phyloP scores from a whole-genome alignment of 1,140 invertebrate species.

The Aphelenchoides avenae region DNA sequence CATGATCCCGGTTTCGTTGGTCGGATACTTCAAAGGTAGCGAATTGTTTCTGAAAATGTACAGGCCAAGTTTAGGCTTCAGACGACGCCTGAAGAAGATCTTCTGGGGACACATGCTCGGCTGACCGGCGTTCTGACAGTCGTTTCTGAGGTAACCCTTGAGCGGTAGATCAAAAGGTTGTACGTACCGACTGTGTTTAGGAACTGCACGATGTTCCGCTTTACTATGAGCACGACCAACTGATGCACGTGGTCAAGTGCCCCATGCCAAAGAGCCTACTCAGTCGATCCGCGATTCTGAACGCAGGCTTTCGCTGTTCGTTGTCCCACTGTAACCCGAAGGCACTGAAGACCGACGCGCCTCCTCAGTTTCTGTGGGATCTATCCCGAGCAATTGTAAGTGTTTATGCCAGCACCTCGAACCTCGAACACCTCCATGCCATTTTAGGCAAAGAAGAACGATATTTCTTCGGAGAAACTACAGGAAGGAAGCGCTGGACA shows the following conservation, averaged over 20 bases:
- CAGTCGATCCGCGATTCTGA: conserved; percentile 78
- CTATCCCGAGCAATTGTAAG: conserved; percentile 33
- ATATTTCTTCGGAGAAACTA: too few species aligned
- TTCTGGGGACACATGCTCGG: conserved; percentile 68
- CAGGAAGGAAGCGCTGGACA: too few species aligned
- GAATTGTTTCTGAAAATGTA: not conserved
- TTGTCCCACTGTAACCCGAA: conserved; percentile 80
- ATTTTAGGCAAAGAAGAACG: too few species aligned
- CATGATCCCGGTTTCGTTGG: conserved; percentile 75
- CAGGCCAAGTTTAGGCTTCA: conserved; percentile 48
- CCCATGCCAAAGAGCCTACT: conserved; percentile 36
- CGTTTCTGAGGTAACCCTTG: conserved; percentile 60
- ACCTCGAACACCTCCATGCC: too few species aligned
- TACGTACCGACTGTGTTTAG: conserved; percentile 69
- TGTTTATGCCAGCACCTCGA: too few species aligned
- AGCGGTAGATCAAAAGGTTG: conserved; percentile 11
- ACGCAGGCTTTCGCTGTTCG: conserved; percentile 86
- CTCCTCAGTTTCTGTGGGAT: conserved; percentile 78
- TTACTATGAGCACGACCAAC: conserved; percentile 69
- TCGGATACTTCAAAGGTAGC: conserved; percentile 60
- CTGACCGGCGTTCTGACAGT: conserved; percentile 67
- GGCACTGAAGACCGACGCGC: conserved; percentile 90
- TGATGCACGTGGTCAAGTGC: conserved; percentile 39
- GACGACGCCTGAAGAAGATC: conserved; percentile 58
- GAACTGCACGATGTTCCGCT: conserved; percentile 79